phyloP scores from a whole-genome alignment of 2,888 invertebrate genomes.

The Tenthredo mesomela region DNA sequence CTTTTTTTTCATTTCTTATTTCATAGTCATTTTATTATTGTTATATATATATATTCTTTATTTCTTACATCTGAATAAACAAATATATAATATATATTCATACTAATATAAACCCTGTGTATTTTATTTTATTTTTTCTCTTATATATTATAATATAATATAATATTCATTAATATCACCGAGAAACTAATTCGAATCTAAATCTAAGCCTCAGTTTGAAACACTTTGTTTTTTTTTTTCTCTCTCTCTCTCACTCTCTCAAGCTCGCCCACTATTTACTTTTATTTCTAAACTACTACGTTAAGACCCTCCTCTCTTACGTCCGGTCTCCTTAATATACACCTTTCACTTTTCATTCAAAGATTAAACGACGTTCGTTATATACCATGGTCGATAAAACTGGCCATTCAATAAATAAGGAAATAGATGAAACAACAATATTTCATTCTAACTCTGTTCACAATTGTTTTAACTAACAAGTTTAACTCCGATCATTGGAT shows the following conservation, averaged over 20 bases:
- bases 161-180: neutral
- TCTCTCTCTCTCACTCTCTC: too few species aligned
- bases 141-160: neutral
- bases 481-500: neutral
- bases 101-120: neutral
- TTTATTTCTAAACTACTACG: neutral
- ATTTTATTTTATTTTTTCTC: neutral
- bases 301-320: neutral
- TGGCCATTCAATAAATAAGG: neutral
- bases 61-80: neutral
- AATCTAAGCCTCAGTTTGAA: neutral
- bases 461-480: neutral
- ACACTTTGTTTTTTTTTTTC: neutral
- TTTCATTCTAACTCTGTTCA: neutral
- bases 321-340: conserved; percentile 13
- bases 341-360: conserved; percentile 54
- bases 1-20: neutral
- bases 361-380: neutral
- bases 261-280: neutral
- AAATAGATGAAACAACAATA: neutral
- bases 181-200: neutral
- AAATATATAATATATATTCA: too few species aligned
- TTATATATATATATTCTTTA: neutral
- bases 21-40: too few species aligned
- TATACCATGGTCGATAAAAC: neutral